Evolutionary conservation across 2,797 vertebrate genomes (phyloP).

Genomic region (Acipenser transmontanus): DNA sequence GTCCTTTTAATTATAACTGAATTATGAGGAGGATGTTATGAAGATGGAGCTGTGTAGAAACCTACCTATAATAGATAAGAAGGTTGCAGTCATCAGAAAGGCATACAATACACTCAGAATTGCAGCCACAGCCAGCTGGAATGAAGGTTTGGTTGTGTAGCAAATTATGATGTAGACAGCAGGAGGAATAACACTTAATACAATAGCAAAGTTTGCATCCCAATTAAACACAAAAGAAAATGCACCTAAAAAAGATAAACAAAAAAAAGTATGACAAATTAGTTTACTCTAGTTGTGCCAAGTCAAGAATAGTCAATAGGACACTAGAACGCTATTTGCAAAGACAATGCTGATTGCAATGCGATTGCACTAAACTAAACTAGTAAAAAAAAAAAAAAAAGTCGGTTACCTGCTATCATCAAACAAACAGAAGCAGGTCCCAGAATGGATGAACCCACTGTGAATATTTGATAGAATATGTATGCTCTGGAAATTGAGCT

Average conservation of each 20-base stretch:
- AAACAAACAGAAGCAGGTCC: slow-evolving; percentile 71
- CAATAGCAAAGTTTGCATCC: slow-evolving; percentile 46
- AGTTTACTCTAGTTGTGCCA: no score
- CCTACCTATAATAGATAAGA: slow-evolving; percentile 67
- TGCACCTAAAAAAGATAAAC: slow-evolving; percentile 46
- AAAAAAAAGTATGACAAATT: not conserved
- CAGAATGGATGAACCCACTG: slow-evolving; percentile 69
- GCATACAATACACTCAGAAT: slow-evolving; percentile 67
- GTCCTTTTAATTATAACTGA: no score
- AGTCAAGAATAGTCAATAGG: no score
- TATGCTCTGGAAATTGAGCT: slow-evolving; percentile 63
- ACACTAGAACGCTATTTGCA: no score
- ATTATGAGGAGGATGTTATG: no score
- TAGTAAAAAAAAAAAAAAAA: no score
- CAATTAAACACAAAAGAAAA: slow-evolving; percentile 61
- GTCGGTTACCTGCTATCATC: slow-evolving; percentile 64
- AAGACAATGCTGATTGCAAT: no score
- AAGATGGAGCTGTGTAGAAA: no score
- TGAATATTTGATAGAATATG: slow-evolving; percentile 57
- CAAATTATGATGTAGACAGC: slow-evolving; percentile 61
- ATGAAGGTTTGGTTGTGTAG: slow-evolving; percentile 54
- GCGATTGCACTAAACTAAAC: no score
- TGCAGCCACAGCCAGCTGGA: slow-evolving; percentile 60
- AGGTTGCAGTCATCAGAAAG: slow-evolving; percentile 69
- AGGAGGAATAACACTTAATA: slow-evolving; percentile 54